phyloP scores from a whole-genome alignment of 2,888 invertebrate genomes.

The Oegoconia quadripuncta region DNA sequence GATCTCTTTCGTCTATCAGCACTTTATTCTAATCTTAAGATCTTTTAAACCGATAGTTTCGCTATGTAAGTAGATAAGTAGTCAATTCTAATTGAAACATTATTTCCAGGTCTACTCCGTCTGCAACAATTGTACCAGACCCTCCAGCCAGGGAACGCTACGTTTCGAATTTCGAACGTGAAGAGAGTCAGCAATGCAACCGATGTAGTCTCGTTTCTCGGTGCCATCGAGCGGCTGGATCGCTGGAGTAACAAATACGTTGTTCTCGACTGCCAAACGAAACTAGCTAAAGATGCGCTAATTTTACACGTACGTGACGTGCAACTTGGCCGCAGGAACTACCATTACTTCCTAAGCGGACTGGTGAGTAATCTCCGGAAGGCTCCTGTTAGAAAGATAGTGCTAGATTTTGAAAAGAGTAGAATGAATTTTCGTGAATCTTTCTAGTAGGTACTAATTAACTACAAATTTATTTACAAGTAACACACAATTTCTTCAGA shows the following conservation, averaged over 20 bases:
- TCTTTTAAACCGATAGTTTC: too few species aligned
- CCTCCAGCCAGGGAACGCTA: constrained; percentile 88
- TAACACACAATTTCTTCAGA: too few species aligned
- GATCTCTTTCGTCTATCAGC: too few species aligned
- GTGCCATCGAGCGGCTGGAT: constrained; percentile 87
- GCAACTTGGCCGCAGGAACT: constrained; percentile 90
- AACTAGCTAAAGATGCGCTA: constrained; percentile 92
- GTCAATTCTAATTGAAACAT: background rate
- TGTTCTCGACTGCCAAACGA: constrained; percentile 91
- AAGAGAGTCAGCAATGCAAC: constrained; percentile 90
- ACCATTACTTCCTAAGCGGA: constrained; percentile 94
- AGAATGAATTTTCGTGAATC: background rate
- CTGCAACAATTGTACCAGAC: constrained; percentile 95
- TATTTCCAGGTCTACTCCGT: constrained; percentile 87
- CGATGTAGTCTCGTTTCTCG: constrained; percentile 90
- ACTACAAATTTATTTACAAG: too few species aligned
- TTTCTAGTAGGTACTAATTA: too few species aligned
- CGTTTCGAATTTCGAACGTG: constrained; percentile 92
- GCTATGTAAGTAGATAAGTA: too few species aligned
- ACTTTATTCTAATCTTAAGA: too few species aligned
- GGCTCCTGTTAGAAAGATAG: constrained; percentile 19
- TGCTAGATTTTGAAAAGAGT: constrained; percentile 16
- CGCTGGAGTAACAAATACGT: constrained; percentile 93
- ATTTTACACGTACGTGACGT: constrained; percentile 92
- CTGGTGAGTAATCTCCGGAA: constrained; percentile 82